Conservation (phyloP, 2,797 vertebrate species). For the Erpetoichthys calabaricus region DNA sequence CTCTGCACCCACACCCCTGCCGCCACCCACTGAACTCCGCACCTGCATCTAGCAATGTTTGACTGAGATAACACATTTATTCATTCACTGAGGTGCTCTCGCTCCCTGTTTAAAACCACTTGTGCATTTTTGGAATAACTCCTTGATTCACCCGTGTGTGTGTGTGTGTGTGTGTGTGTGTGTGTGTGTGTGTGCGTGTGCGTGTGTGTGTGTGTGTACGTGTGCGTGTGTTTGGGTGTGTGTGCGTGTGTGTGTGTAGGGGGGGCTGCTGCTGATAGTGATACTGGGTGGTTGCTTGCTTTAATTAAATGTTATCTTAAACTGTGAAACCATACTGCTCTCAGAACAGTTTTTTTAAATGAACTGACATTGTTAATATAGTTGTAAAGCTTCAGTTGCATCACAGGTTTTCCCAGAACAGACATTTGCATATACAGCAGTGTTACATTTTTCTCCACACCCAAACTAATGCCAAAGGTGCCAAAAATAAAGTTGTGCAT, state of each 20-base stretch:
- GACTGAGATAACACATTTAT: conserved; percentile 25
- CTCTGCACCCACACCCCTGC: conserved; percentile 27
- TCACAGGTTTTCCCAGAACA: too few relatives aligned
- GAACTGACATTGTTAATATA: too few relatives aligned
- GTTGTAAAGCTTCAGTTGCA: too few relatives aligned
- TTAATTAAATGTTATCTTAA: conserved; percentile 2
- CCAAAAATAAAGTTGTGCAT: too few relatives aligned
- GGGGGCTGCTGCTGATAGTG: too few relatives aligned
- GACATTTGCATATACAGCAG: too few relatives aligned
- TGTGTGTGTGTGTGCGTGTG: too few relatives aligned
- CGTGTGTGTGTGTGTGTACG: too few relatives aligned
- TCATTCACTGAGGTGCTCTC: conserved; percentile 21
- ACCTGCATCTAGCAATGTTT: conserved; percentile 35
- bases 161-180: background rate
- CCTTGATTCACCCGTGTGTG: background rate
- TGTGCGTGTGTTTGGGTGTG: too few relatives aligned
- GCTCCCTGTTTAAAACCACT: background rate
- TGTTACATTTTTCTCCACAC: too few relatives aligned
- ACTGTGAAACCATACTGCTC: background rate
- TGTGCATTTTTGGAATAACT: background rate
- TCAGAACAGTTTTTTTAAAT: background rate
- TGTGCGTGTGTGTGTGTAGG: too few relatives aligned
- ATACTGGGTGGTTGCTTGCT: background rate
- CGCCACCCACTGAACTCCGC: conserved; percentile 37
- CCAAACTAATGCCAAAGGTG: too few relatives aligned